These are phyloP conservation scores for Ecliptopera silaceata DNA, from an alignment of 2,888 invertebrate genomes.

Conservation along the genomic window DNA sequence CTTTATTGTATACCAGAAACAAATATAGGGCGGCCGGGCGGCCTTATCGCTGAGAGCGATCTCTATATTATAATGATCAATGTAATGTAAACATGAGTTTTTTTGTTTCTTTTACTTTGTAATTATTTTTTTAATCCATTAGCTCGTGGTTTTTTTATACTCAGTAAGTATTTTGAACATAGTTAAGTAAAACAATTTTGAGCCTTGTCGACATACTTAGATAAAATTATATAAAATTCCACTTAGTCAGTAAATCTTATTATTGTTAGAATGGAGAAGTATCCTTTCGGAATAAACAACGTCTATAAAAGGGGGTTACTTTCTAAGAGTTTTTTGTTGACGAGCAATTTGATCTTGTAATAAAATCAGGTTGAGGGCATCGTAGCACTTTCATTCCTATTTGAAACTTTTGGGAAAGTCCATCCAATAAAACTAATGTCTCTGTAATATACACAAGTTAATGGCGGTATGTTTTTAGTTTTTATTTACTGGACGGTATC, in stretches of 20 bases:
- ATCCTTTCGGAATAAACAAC: conserved; percentile 58
- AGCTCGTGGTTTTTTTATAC: too few species aligned
- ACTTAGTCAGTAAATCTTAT: conserved; percentile 53
- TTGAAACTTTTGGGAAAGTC: conserved; percentile 30
- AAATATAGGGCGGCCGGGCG: too few species aligned
- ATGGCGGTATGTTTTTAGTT: background rate
- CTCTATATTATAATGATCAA: too few species aligned
- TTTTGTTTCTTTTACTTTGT: too few species aligned
- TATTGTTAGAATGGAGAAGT: conserved; percentile 49
- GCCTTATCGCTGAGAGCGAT: too few species aligned
- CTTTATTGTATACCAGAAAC: too few species aligned
- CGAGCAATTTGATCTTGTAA: conserved; percentile 53
- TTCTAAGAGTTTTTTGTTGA: conserved; percentile 52
- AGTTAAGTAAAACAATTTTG: too few species aligned
- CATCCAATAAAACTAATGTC: conserved; percentile 18
- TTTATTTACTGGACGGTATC: background rate
- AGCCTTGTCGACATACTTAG: too few species aligned
- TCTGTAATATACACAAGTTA: conserved; percentile 8
- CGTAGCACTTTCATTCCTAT: conserved; percentile 43
- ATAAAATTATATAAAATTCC: conserved; percentile 47
- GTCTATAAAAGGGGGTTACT: conserved; percentile 53
- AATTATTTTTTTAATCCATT: too few species aligned
- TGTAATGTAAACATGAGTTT: too few species aligned
- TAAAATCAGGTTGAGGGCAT: conserved; percentile 49
- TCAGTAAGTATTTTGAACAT: too few species aligned